These are phyloP conservation scores for Novumbra hubbsi DNA, from an alignment of 2,797 vertebrate genomes.

Conservation along the genomic window DNA sequence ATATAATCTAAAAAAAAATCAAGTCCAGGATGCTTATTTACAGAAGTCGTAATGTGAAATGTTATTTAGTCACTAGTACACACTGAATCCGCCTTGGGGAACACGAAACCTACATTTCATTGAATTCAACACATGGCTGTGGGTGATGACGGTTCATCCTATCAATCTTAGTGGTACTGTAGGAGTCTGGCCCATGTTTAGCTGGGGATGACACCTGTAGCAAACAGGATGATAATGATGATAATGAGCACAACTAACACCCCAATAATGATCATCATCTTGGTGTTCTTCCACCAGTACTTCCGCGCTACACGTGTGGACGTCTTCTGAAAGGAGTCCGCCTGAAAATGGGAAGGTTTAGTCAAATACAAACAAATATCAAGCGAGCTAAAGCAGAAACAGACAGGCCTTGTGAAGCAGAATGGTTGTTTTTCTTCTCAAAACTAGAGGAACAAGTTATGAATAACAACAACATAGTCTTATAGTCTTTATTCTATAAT, in stretches of 20 bases:
- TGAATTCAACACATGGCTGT: neutral
- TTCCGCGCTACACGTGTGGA: constrained; percentile 74
- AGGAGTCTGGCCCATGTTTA: neutral
- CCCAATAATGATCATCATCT: constrained; percentile 78
- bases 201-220: constrained; percentile 65
- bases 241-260: constrained; percentile 67
- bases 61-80: neutral
- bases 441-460: neutral
- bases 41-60: constrained; percentile 3
- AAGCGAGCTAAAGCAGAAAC: neutral
- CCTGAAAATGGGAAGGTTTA: constrained; percentile 64
- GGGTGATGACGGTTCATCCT: neutral
- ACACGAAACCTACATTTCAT: neutral
- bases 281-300: constrained; percentile 82
- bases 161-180: neutral
- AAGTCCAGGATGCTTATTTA: constrained; percentile 6
- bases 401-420: neutral
- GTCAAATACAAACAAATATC: neutral
- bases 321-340: constrained; percentile 76
- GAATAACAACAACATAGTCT: neutral
- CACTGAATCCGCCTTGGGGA: neutral
- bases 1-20: constrained; percentile 7
- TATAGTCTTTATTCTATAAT: neutral
- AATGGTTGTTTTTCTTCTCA: neutral
- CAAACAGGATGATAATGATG: constrained; percentile 79